Evolutionary conservation across 2,888 invertebrate genomes (phyloP).

Genomic region (Leptura quadrifasciata): DNA sequence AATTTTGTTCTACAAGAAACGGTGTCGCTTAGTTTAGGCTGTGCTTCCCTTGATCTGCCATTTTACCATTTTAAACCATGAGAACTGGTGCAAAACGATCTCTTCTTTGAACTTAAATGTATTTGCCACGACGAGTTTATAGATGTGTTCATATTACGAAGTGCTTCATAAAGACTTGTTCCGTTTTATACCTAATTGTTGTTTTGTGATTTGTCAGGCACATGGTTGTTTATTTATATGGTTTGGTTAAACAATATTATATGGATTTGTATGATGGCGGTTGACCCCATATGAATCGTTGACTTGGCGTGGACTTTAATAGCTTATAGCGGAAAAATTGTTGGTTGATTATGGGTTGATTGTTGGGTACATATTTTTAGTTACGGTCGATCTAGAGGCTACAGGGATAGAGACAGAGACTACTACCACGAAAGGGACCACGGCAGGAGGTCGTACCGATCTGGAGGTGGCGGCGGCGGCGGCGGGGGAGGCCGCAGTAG

Average conservation of each 20-base stretch:
- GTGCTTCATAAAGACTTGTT: slow-evolving; percentile 48
- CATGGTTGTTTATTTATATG: slow-evolving; percentile 73
- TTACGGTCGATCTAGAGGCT: slow-evolving; percentile 68
- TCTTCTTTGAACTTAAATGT: slow-evolving; percentile 2
- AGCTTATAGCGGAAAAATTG: slow-evolving; percentile 58
- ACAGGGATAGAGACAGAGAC: slow-evolving; percentile 63
- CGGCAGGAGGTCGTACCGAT: slow-evolving; percentile 63
- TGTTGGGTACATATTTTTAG: slow-evolving; percentile 67
- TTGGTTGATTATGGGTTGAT: slow-evolving; percentile 56
- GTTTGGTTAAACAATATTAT: slow-evolving; percentile 72
- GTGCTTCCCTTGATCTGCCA: neutral
- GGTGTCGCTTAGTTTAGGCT: too few species aligned
- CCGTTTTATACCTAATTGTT: slow-evolving; percentile 67
- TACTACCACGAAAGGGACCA: slow-evolving; percentile 62
- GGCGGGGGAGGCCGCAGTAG: slow-evolving; percentile 53
- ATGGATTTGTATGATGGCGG: slow-evolving; percentile 70
- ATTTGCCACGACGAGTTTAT: slow-evolving; percentile 52
- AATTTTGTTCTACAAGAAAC: too few species aligned
- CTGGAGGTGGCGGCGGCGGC: slow-evolving; percentile 16
- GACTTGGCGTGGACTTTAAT: slow-evolving; percentile 62
- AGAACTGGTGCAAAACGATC: slow-evolving; percentile 17
- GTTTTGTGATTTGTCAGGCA: slow-evolving; percentile 75
- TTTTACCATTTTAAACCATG: slow-evolving; percentile 16
- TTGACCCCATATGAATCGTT: slow-evolving; percentile 48
- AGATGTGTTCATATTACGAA: slow-evolving; percentile 47